Conservation (phyloP, 1,140 invertebrate species). For the Drosophila nannoptera region DNA sequence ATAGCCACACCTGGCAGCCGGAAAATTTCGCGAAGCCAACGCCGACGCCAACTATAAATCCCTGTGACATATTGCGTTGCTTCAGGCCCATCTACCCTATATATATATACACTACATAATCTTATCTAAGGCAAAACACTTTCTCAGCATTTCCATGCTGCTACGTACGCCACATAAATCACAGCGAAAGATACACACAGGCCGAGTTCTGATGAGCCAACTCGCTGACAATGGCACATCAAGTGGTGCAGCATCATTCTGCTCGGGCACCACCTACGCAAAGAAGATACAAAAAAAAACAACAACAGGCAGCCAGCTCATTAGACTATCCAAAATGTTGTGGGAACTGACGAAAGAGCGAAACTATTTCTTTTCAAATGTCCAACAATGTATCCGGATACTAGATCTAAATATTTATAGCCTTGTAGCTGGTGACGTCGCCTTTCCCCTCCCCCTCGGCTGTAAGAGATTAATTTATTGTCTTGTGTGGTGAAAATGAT, state of each 20-base stretch:
- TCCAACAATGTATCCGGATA: slow-evolving; percentile 2
- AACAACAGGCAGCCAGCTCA: slow-evolving; percentile 10
- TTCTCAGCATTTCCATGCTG: slow-evolving; percentile 44
- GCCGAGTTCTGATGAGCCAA: slow-evolving; percentile 44
- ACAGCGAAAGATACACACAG: slow-evolving; percentile 18
- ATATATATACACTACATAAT: slow-evolving; percentile 48
- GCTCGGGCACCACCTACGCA: slow-evolving; percentile 31
- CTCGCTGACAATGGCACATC: slow-evolving; percentile 66
- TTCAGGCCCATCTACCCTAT: slow-evolving; percentile 11
- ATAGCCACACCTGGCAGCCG: slow-evolving; percentile 52
- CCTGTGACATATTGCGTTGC: slow-evolving; percentile 67
- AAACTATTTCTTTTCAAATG: slow-evolving; percentile 1
- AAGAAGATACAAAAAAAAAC: too few relatives aligned
- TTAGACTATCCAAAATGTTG: slow-evolving; percentile 25
- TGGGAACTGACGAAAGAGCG: not conserved
- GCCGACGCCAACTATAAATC: slow-evolving; percentile 59
- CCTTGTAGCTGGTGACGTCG: not conserved
- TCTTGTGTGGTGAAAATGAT: slow-evolving; percentile 7
- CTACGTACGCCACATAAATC: slow-evolving; percentile 54
- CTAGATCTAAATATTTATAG: not conserved
- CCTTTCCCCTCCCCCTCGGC: not conserved
- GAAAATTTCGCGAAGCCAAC: slow-evolving; percentile 61
- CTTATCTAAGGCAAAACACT: slow-evolving; percentile 75
- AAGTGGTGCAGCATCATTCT: slow-evolving; percentile 49
- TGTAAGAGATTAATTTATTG: slow-evolving; percentile 11